A percentile compares a stretch with the other conserved stretches of the same genome.
Conservation (phyloP, 64 coral and sea anemone genomes). For the Stichodactyla helianthus region DNA sequence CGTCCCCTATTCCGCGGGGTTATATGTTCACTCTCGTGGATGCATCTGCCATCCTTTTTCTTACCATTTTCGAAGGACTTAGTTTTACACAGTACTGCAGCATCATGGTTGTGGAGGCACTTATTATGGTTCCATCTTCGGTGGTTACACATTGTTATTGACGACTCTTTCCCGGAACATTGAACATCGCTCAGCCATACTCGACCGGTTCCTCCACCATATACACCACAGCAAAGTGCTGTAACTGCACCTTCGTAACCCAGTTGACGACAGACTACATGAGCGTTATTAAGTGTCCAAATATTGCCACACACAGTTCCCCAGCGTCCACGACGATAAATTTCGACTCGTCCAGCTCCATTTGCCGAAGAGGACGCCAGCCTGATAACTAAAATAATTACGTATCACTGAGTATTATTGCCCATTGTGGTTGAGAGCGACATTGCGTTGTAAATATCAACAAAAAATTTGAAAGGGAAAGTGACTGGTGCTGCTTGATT, state of each 20-base stretch:
- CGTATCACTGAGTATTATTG: too few relatives aligned
- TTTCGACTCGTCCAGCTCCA: background rate
- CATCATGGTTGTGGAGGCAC: background rate
- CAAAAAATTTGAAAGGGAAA: too few relatives aligned
- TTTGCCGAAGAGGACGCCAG: too few relatives aligned
- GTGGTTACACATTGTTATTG: background rate
- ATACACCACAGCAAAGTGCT: background rate
- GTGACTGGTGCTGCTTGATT: too few relatives aligned
- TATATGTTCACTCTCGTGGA: too few relatives aligned
- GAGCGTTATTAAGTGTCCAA: background rate
- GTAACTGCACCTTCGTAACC: background rate
- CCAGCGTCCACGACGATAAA: background rate
- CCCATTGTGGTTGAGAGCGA: too few relatives aligned
- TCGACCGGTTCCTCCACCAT: background rate
- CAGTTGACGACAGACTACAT: slow-evolving; percentile 26
- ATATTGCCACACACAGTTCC: background rate
- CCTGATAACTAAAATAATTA: too few relatives aligned
- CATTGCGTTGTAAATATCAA: too few relatives aligned
- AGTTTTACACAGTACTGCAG: background rate
- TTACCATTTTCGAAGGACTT: background rate
- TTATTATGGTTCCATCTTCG: background rate
- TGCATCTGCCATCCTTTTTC: background rate
- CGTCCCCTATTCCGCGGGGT: too few relatives aligned
- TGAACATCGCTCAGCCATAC: slow-evolving; percentile 1
- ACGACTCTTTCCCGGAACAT: background rate